A percentile compares a stretch with the other conserved stretches of the same genome.
Conservation (phyloP, 2,888 invertebrate species). For the Chirona hameri region DNA sequence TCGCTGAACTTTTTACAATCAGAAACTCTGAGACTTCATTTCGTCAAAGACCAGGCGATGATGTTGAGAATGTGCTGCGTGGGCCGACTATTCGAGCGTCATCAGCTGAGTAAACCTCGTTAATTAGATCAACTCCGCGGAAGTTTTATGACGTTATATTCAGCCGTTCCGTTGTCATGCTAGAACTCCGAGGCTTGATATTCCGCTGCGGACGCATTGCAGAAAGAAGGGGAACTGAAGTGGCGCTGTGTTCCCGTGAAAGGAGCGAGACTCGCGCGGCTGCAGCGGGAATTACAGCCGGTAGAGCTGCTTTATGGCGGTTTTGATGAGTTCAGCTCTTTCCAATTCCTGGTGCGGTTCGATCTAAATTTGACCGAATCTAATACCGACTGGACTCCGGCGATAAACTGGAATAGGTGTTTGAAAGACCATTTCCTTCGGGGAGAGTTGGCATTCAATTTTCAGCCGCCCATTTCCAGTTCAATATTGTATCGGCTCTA, state of each 20-base stretch:
- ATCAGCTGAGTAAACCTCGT: neutral
- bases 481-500: neutral
- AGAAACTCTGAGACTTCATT: too few species aligned
- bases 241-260: neutral
- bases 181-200: neutral
- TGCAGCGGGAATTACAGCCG: neutral
- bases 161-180: neutral
- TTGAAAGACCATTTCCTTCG: constrained; percentile 12
- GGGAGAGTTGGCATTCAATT: constrained; percentile 8
- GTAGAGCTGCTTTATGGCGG: neutral
- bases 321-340: neutral
- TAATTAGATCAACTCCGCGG: neutral
- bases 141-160: neutral
- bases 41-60: neutral
- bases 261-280: neutral
- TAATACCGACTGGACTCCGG: constrained; percentile 8
- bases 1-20: too few species aligned
- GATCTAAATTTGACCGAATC: neutral
- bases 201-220: neutral
- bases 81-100: neutral
- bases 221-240: neutral
- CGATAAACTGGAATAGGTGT: constrained; percentile 27
- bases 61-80: neutral
- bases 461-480: neutral
- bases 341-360: neutral